Evolutionary conservation across 2,888 invertebrate genomes (phyloP).

Genomic region (Polia nebulosa): DNA sequence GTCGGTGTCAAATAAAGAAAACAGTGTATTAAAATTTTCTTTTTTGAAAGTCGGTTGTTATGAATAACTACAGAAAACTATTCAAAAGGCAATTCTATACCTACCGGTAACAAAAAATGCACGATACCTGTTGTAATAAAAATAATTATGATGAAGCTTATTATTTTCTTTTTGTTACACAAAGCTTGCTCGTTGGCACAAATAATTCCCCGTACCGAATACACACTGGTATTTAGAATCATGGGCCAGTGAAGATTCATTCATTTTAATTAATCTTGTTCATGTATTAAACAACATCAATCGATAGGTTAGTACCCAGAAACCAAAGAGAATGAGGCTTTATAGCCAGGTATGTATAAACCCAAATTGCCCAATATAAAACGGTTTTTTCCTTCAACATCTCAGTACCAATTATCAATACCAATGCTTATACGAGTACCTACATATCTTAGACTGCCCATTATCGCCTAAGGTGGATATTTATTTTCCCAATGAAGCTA

Average conservation of each 20-base stretch:
- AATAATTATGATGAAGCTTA: not conserved
- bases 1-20: no score
- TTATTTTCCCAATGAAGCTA: not conserved
- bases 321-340: no score
- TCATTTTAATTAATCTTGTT: conserved; percentile 43
- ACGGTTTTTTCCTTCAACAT: conserved; percentile 3
- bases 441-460: not conserved
- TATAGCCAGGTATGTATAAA: not conserved
- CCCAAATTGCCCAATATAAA: conserved; percentile 34
- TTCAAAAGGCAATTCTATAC: no score
- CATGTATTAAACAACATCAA: conserved; percentile 18
- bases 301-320: no score
- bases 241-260: conserved; percentile 26
- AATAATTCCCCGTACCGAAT: conserved; percentile 8
- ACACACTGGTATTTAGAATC: not conserved
- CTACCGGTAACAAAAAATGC: no score
- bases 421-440: not conserved
- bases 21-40: no score
- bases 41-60: no score
- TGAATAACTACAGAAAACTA: no score
- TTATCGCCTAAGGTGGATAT: not conserved
- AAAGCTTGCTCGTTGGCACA: not conserved
- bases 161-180: conserved; percentile 33
- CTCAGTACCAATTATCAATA: conserved; percentile 23
- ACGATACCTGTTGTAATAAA: conserved; percentile 1